Evolutionary conservation across 2,797 vertebrate species (phyloP).

Genomic region (Apogon talboti): DNA sequence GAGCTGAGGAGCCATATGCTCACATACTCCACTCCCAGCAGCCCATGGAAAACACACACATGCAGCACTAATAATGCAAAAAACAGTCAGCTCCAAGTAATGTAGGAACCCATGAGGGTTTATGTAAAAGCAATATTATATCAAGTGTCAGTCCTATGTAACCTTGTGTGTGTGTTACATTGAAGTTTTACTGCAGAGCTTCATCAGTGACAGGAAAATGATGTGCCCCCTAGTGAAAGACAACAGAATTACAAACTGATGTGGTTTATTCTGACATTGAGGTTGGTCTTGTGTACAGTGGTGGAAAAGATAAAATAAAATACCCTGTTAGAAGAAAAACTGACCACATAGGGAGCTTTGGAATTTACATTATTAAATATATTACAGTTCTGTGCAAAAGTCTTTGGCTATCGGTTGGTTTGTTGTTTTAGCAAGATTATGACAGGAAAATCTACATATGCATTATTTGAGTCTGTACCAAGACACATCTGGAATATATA

Average conservation of each 20-base stretch:
- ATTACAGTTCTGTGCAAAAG: no score
- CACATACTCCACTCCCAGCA: conserved; percentile 27
- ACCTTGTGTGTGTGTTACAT: conserved; percentile 53
- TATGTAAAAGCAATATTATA: conserved; percentile 1
- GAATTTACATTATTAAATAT: no score
- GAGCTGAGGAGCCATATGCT: conserved; percentile 36
- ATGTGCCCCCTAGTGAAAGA: conserved; percentile 69
- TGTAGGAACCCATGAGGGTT: no score
- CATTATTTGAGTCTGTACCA: no score
- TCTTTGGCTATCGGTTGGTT: no score
- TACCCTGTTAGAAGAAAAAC: no score
- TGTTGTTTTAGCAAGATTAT: no score
- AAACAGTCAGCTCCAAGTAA: no score
- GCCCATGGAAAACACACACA: neutral
- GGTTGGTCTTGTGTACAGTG: neutral
- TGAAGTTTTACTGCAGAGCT: conserved; percentile 70
- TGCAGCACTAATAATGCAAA: neutral
- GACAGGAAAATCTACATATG: no score
- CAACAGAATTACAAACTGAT: conserved; percentile 1
- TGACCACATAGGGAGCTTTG: no score
- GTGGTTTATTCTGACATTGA: conserved; percentile 15
- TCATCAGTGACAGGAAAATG: conserved; percentile 41
- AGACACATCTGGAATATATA: no score
- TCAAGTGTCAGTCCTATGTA: conserved; percentile 38
- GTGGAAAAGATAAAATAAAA: neutral